phyloP scores from a whole-genome alignment of 2,888 invertebrate species.

The Aproaerema taeniolella region DNA sequence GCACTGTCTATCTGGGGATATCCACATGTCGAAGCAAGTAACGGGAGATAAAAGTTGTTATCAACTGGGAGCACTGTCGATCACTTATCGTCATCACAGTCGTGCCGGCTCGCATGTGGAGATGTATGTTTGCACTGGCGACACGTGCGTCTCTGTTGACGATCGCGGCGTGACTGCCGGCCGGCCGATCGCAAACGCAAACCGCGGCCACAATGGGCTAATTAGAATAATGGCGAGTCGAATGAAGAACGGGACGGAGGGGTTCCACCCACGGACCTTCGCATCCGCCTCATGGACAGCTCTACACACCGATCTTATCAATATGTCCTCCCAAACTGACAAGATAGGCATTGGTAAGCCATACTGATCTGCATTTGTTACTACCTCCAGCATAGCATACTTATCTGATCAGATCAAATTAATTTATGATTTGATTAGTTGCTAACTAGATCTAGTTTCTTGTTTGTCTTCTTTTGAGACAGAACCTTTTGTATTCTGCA shows the following conservation, averaged over 20 bases:
- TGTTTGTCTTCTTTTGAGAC: too few species aligned
- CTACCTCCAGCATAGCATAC: too few species aligned
- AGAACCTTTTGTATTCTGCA: too few species aligned
- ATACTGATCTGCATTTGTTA: too few species aligned
- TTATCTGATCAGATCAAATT: too few species aligned
- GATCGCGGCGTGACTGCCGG: slow-evolving; percentile 63
- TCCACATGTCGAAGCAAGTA: slow-evolving; percentile 47
- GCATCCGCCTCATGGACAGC: slow-evolving; percentile 67
- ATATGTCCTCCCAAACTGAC: slow-evolving; percentile 14
- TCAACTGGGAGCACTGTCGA: slow-evolving; percentile 54
- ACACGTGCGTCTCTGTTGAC: slow-evolving; percentile 49
- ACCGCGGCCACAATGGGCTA: slow-evolving; percentile 71
- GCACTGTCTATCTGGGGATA: slow-evolving; percentile 36
- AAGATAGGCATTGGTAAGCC: slow-evolving; percentile 20
- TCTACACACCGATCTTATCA: slow-evolving; percentile 22
- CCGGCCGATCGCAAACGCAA: slow-evolving; percentile 63
- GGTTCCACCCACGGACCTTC: slow-evolving; percentile 69
- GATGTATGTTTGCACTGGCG: slow-evolving; percentile 22
- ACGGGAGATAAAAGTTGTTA: slow-evolving; percentile 45
- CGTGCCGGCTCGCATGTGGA: slow-evolving; percentile 43
- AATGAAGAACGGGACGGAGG: slow-evolving; percentile 49
- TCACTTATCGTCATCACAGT: slow-evolving; percentile 66
- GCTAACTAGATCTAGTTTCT: too few species aligned
- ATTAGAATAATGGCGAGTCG: slow-evolving; percentile 72
- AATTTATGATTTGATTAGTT: too few species aligned